Evolutionary conservation across 1,140 invertebrate species (phyloP).

Genomic region (Drosophila elegans): DNA sequence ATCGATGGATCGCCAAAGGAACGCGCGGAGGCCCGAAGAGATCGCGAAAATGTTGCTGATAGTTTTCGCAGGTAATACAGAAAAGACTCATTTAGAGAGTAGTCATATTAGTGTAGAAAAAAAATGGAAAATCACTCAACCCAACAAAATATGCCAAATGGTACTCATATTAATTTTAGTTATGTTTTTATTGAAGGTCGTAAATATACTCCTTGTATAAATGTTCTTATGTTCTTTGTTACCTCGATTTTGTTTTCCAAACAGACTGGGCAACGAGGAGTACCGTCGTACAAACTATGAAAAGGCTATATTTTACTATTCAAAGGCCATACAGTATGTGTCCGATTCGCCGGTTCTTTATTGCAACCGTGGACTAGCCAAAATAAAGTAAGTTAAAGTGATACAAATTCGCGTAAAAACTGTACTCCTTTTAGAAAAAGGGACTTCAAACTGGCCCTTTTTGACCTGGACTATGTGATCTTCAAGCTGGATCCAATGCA

Average conservation of each 20-base stretch:
- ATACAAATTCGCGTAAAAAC: no score
- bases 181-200: no score
- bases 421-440: constrained; percentile 13
- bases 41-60: constrained; percentile 37
- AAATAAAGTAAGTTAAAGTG: constrained; percentile 43
- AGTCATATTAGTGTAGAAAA: no score
- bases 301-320: constrained; percentile 39
- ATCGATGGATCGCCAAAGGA: constrained; percentile 22
- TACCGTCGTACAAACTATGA: constrained; percentile 46
- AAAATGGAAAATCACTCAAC: no score
- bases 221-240: no score
- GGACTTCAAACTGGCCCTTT: constrained; percentile 14
- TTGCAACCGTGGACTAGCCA: constrained; percentile 51
- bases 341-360: constrained; percentile 54
- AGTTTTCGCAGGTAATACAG: constrained; percentile 49
- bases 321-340: constrained; percentile 43
- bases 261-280: constrained; percentile 55
- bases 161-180: no score
- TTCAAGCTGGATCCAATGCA: constrained; percentile 10
- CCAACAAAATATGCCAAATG: no score
- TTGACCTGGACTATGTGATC: constrained; percentile 52
- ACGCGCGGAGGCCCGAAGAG: constrained; percentile 11
- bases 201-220: no score
- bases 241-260: not conserved
- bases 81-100: no score